These are phyloP conservation scores for Muraenolepis orangiensis DNA, from an alignment of 2,797 vertebrate genomes.

Conservation along the genomic window DNA sequence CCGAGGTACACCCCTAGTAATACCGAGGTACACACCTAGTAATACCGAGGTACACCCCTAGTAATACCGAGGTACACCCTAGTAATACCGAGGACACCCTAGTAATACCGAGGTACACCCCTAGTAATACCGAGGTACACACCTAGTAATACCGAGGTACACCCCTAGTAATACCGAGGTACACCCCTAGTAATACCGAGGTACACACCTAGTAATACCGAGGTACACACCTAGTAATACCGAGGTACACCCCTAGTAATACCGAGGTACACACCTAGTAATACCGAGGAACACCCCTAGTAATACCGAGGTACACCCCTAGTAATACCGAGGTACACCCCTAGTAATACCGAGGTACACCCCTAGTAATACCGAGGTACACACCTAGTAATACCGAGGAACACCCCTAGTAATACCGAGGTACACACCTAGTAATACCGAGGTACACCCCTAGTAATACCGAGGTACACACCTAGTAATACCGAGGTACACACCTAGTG, in stretches of 20 bases:
- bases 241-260: neutral
- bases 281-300: neutral
- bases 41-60: neutral
- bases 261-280: neutral
- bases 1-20: neutral
- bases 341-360: neutral
- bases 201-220: neutral
- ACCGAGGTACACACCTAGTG: neutral
- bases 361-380: neutral
- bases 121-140: neutral
- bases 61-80: neutral
- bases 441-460: neutral
- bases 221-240: neutral
- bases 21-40: neutral
- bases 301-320: neutral
- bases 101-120: neutral
- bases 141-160: neutral
- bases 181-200: neutral
- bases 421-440: neutral
- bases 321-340: neutral
- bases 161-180: neutral
- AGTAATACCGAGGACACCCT: too few species aligned
- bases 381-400: neutral
- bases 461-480: neutral
- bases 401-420: neutral